Evolutionary conservation across 2,797 vertebrate genomes (phyloP).

Genomic region (Stomatorhinus walkeri): DNA sequence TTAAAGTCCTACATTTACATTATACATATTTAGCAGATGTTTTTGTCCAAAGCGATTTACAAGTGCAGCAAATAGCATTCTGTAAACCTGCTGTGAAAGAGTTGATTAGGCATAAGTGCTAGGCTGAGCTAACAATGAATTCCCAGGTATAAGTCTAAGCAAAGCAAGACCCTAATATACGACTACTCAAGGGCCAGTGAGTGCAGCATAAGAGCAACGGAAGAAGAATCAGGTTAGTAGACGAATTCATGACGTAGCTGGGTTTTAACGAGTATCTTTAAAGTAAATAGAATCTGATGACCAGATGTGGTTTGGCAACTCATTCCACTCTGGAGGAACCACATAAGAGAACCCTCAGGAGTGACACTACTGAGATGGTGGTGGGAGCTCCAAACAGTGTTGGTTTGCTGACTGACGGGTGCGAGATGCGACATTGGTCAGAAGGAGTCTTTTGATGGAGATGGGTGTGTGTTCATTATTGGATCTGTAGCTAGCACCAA

Average conservation of each 20-base stretch:
- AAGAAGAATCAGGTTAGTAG: background rate
- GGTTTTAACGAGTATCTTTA: background rate
- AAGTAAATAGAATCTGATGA: background rate
- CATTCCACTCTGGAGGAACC: background rate
- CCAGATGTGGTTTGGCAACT: background rate
- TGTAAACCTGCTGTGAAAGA: background rate
- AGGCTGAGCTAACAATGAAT: background rate
- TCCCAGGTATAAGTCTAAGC: background rate
- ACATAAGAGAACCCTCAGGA: background rate
- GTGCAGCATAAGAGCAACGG: background rate
- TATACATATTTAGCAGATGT: background rate
- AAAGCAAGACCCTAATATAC: background rate
- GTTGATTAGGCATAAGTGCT: background rate
- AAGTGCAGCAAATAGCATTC: background rate
- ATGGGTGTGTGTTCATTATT: background rate
- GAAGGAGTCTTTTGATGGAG: background rate
- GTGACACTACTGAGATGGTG: background rate
- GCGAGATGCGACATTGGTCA: background rate
- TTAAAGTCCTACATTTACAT: background rate
- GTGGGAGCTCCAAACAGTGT: background rate
- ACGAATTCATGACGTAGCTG: background rate
- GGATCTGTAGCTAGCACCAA: background rate
- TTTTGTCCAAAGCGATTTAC: background rate
- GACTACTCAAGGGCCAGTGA: background rate
- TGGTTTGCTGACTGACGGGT: background rate